Base-by-base conservation (phyloP, 2,113 vertebrate species). In the Halcyon malimbica region DNA sequence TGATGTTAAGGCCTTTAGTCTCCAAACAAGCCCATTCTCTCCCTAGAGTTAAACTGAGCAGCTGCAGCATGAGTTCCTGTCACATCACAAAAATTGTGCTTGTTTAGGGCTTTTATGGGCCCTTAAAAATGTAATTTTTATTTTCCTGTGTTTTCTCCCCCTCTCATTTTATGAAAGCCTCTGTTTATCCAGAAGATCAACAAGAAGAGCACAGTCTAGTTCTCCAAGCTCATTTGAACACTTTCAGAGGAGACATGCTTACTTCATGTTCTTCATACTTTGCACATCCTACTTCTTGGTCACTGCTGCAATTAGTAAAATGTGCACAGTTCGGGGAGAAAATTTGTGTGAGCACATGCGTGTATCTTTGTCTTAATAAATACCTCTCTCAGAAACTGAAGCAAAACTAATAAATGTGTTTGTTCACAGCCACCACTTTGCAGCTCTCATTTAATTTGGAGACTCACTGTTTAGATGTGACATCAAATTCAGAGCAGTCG, bases 141-240 rank as follows among this genome's bases (percentile, higher is more conserved):
- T 87, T 77, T 89, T 90, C 15, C 50, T 80, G 14, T 1, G 0
- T 0, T 19, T 73, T 91, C 62, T 29, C 2, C 1, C 1, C 7
- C 20, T 16, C 13, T 17, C 7, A 51, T 8, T 51, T 5, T 10
- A 48, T 20, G 57, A 63, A 87, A 65, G 12, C 5, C 18, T 81
- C 18, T 69, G 13, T 39, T 94, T 83, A 65, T 87, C 33, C 44
- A 81, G 48, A 76, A 73, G 7, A 69, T 81, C 54, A 87, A 33
- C 5, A 13, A 87, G 44, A 74, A 84, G 26, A 78, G 7, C 35
- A 48, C 25, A 54, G n/a, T 54, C n/a, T 87, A 46, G 25, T 75
- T 89, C 39, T 87, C 42, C 51, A 82, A 75, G 18, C 8, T 64
- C 33, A 68, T 33, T 13, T 82, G 25, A 78, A 46, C 20, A 57